Base-by-base conservation (phyloP, 2,888 invertebrate genomes). In the Caenorhabditis sp. region DNA sequence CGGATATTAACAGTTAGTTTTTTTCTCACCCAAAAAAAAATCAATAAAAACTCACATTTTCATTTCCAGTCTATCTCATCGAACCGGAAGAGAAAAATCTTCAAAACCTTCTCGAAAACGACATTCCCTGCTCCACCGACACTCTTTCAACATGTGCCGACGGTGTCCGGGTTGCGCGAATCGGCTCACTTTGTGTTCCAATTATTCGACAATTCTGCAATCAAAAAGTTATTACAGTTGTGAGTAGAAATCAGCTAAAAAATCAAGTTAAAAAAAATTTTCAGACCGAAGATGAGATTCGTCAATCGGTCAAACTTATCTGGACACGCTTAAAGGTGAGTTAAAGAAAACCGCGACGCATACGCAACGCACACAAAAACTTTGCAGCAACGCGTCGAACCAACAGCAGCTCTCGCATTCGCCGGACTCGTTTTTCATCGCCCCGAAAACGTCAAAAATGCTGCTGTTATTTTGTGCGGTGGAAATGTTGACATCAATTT, bases 291-390 rank as follows among this genome's bases (percentile, higher is more conserved):
- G 84, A 88, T 1, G 88, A 89, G 68, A 90, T 90, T 67, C 83
- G 88, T 4, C 81, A 86, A 50, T 89, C 88, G n/a, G 88, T 89
- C 88, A 88, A 88, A 82, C 89, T 84, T 90, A 90, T 88, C 89
- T 89, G 24, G 14, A 24, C 21, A 19, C 12, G n/a, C 19, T n/a
- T 50, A 17, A n/a, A 17, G 17, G n/a, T 50, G 4, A 10, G 10
- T 37, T 14, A 10, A 6, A n/a, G n/a, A n/a, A n/a, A n/a, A n/a
- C n/a, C n/a, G n/a, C n/a, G n/a, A n/a, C n/a, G n/a, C n/a, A n/a
- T 23, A 8, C n/a, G 10, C n/a, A 8, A 54, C n/a, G 10, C 10
- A 10, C 54, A 10, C 23, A 62, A 23, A 17, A 26, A 26, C 6
- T 31, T 68, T 76, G 54, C 66, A 80, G 75, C 81, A 81, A 76